A percentile compares a stretch with the other conserved stretches of the same genome.
phyloP scores from a whole-genome alignment of 2,797 vertebrate species.

The Botia kubotai region DNA sequence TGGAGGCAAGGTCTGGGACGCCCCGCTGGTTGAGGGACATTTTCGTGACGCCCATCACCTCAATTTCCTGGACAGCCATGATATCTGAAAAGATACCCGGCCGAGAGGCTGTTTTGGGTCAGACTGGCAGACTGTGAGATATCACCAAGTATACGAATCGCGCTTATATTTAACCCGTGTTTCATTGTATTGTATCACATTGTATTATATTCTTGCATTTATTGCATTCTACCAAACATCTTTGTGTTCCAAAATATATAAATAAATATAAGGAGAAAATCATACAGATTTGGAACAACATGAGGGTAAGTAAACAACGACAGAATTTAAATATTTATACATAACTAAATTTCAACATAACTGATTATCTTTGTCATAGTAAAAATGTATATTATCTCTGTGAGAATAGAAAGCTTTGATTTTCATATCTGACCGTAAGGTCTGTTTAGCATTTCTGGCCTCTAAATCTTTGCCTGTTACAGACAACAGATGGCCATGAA shows the following conservation, averaged over 20 bases:
- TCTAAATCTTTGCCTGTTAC: conserved; percentile 45
- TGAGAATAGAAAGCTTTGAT: neutral
- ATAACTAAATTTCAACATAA: too few species aligned
- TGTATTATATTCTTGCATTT: neutral
- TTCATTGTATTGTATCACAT: neutral
- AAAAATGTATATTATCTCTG: neutral
- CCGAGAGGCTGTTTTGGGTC: neutral
- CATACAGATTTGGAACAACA: neutral
- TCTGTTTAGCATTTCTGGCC: conserved; percentile 16
- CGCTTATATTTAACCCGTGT: neutral
- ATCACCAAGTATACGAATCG: neutral
- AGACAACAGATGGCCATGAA: conserved; percentile 62
- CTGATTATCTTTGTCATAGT: neutral
- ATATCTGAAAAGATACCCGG: conserved; percentile 24
- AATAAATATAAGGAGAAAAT: neutral
- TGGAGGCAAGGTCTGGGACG: conserved; percentile 58
- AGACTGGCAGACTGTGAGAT: neutral
- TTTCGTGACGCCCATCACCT: conserved; percentile 47
- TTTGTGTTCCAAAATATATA: neutral
- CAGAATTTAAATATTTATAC: too few species aligned
- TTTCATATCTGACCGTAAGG: conserved; percentile 17
- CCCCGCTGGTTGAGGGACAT: conserved; percentile 59
- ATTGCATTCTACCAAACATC: neutral
- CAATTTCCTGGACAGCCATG: conserved; percentile 23
- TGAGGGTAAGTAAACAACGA: too few species aligned